Conservation (phyloP, 2,888 invertebrate species). For the Drymonia ruficornis region DNA sequence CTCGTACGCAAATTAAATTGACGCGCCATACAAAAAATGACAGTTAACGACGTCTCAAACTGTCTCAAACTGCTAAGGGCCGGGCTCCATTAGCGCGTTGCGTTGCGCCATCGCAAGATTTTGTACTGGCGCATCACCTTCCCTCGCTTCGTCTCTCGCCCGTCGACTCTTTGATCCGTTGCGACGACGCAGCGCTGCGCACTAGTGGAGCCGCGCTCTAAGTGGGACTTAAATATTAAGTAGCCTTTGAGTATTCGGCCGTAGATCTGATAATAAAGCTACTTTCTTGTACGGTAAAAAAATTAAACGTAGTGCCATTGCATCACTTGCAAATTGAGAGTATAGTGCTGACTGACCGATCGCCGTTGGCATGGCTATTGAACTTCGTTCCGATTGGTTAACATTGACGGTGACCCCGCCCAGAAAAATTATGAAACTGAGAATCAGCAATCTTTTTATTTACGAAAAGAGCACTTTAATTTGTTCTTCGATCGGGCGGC, state of each 20-base stretch:
- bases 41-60: too few relatives aligned
- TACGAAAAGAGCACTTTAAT: conserved; percentile 27
- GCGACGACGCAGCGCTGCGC: conserved; percentile 16
- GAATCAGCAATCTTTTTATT: conserved; percentile 8
- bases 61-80: too few relatives aligned
- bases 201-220: too few relatives aligned
- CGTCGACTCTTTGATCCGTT: too few relatives aligned
- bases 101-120: too few relatives aligned
- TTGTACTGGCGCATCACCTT: too few relatives aligned
- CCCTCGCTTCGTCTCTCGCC: too few relatives aligned
- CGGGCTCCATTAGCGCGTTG: too few relatives aligned
- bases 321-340: conserved; percentile 51
- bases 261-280: conserved; percentile 17
- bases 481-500: conserved; percentile 34
- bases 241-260: too few relatives aligned
- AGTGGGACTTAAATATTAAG: too few relatives aligned
- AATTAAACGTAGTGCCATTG: conserved; percentile 57
- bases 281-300: conserved; percentile 20
- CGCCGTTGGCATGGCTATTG: conserved; percentile 42
- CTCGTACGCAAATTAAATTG: too few relatives aligned
- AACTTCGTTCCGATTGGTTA: conserved; percentile 58
- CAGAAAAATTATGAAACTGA: conserved; percentile 24
- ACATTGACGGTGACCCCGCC: conserved; percentile 54
- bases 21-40: too few relatives aligned
- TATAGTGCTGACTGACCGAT: conserved; percentile 52